These are phyloP conservation scores for Diadema setosum DNA, from an alignment of 35 echinoderm and acorn worm species.

Conservation along the genomic window DNA sequence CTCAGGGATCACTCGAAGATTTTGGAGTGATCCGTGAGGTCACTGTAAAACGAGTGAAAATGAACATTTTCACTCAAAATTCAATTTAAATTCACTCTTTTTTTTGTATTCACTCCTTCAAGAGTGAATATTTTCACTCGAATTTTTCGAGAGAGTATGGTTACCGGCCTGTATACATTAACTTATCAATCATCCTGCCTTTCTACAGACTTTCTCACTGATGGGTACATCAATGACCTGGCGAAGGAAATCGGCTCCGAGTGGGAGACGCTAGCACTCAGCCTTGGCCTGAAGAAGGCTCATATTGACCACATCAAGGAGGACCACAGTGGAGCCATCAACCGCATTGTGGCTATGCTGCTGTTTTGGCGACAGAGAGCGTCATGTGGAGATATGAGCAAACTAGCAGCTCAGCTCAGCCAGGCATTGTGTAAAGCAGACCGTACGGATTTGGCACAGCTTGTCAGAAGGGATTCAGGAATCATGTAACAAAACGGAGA, in stretches of 20 bases:
- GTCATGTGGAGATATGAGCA: neutral
- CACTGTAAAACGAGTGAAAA: too few species aligned
- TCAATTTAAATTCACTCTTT: too few species aligned
- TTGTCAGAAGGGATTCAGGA: neutral
- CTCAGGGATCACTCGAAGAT: too few species aligned
- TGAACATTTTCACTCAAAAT: too few species aligned
- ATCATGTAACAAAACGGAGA: neutral
- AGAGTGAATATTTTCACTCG: too few species aligned
- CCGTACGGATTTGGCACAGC: neutral
- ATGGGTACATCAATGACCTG: neutral
- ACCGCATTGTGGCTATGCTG: neutral
- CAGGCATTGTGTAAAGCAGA: neutral
- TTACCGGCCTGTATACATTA: too few species aligned
- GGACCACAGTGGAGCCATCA: neutral
- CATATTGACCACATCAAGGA: slow-evolving; percentile 6
- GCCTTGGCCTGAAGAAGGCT: neutral
- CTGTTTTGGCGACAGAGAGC: neutral
- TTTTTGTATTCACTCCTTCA: too few species aligned
- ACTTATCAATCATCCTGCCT: too few species aligned
- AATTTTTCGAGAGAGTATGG: too few species aligned
- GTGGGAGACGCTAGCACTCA: neutral
- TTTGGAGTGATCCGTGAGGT: too few species aligned
- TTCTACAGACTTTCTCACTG: too few species aligned
- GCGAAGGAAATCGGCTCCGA: neutral
- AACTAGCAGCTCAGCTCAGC: neutral